Base-by-base conservation (phyloP, 2,113 vertebrate genomes). In the Corvus cornix region DNA sequence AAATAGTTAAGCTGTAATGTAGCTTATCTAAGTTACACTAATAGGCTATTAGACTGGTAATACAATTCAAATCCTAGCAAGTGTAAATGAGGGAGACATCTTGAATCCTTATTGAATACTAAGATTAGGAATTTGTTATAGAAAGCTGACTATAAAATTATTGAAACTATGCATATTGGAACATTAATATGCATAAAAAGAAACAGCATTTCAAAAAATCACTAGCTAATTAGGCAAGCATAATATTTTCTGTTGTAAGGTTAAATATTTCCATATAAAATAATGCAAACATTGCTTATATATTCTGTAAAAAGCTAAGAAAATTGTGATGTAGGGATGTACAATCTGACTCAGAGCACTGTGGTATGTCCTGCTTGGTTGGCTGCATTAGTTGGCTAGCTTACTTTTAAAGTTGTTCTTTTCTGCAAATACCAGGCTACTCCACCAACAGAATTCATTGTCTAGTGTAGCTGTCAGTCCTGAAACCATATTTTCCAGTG, bases 51-150 rank as follows among this genome's bases (percentile, higher is more conserved):
- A 91, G 77, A 82, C 82, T 63, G 67, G 66, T 87, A 76, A 82
- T 81, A 95, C 60, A 81, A 96, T 96, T 96, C 84, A 96, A 93
- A 96, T 94, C 79, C 67, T 93, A 93, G 82, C 55, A 82, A 94
- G 67, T 70, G 80, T 78, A 88, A 85, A 58, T 92, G 86, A 84
- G 89, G 81, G 75, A 93, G 84, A 55, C 51, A 94, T 79, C 48
- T 81, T 11, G 21, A 70, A 66, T 76, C 77, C 33, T 81, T 77
- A 44, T 23, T 84, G 83, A 85, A 73, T 56, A 73, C 24, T 63
- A 70, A 67, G 43, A 87, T 90, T 68, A 85, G 39, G 51, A 80
- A 69, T 48, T 92, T 91, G 44, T 69, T 86, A 73, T 67, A 55
- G 67, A 92, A 83, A 82, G 33, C 27, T 82, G 59, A 58, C 46